These are phyloP conservation scores for Oscheius sp. DNA, from an alignment of 2,888 invertebrate species.

Conservation along the genomic window DNA sequence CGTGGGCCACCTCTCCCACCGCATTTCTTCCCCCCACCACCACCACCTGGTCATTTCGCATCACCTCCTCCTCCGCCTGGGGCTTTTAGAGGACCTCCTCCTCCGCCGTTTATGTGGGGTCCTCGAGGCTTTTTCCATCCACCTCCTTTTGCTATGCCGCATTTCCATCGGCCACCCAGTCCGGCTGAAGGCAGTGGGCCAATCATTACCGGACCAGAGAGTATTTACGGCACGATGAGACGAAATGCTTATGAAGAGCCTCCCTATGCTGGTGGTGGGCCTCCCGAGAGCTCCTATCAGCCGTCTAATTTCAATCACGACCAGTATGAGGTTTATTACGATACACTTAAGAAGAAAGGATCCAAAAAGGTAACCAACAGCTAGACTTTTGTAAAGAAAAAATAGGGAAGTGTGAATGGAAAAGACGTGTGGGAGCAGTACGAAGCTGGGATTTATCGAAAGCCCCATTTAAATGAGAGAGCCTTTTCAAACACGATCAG, in stretches of 20 bases:
- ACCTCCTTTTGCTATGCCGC: conserved; percentile 21
- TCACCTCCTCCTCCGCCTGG: conserved; percentile 5
- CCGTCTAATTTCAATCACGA: conserved; percentile 61
- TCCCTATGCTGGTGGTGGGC: conserved; percentile 73
- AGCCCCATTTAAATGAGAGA: conserved; percentile 61
- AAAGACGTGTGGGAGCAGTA: conserved; percentile 54
- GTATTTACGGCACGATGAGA: conserved; percentile 62
- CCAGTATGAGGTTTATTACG: conserved; percentile 67
- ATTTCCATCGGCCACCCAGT: not conserved
- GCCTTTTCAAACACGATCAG: conserved; percentile 56
- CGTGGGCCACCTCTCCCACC: conserved; percentile 67
- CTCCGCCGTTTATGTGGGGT: not conserved
- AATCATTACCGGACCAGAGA: conserved; percentile 66
- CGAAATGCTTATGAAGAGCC: conserved; percentile 71
- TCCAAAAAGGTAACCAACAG: conserved; percentile 36
- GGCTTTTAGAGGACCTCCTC: not conserved
- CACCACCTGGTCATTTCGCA: conserved; percentile 32
- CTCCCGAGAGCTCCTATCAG: conserved; percentile 55
- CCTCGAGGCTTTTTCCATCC: conserved; percentile 25
- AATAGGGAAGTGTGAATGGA: conserved; percentile 2
- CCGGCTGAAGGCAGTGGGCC: conserved; percentile 51
- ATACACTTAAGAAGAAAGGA: conserved; percentile 59
- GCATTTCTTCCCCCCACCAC: conserved; percentile 72
- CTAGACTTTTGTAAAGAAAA: not conserved
- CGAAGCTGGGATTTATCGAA: conserved; percentile 68